These are phyloP conservation scores for Resseliella maxima DNA, from an alignment of 2,888 invertebrate species.

Conservation along the genomic window DNA sequence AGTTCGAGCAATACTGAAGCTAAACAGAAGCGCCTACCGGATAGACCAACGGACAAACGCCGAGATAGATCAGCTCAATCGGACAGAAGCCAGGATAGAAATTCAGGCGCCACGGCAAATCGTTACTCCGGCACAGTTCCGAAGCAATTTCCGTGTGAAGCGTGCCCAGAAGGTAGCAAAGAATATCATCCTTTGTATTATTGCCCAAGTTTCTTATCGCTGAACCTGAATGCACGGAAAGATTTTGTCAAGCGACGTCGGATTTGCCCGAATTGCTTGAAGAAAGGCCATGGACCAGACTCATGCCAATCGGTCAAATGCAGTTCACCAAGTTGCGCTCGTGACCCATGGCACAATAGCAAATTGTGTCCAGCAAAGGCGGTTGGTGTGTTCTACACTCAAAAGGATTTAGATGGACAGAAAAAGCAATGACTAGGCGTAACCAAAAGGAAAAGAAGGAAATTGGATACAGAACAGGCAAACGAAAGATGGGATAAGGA, in stretches of 20 bases:
- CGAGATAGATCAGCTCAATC: background rate
- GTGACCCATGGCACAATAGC: background rate
- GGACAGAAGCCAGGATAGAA: no score
- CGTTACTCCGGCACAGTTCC: background rate
- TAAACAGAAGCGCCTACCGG: background rate
- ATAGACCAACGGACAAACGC: background rate
- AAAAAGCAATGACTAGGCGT: background rate
- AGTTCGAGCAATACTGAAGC: background rate
- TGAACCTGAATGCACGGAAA: background rate
- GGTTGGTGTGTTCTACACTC: background rate
- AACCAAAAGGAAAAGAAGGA: background rate
- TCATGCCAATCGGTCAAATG: background rate
- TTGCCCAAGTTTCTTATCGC: background rate
- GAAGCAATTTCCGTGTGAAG: background rate
- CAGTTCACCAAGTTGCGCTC: background rate
- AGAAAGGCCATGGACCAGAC: background rate
- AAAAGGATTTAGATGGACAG: background rate
- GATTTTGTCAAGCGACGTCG: background rate
- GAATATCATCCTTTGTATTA: background rate
- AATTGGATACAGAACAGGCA: background rate
- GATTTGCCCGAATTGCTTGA: background rate
- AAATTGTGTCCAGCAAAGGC: background rate
- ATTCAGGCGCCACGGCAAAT: no score
- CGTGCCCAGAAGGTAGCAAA: background rate
- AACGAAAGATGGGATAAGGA: background rate